Evolutionary conservation across 2,113 vertebrate genomes (phyloP).

Genomic region (Xenotilapia leptura): DNA sequence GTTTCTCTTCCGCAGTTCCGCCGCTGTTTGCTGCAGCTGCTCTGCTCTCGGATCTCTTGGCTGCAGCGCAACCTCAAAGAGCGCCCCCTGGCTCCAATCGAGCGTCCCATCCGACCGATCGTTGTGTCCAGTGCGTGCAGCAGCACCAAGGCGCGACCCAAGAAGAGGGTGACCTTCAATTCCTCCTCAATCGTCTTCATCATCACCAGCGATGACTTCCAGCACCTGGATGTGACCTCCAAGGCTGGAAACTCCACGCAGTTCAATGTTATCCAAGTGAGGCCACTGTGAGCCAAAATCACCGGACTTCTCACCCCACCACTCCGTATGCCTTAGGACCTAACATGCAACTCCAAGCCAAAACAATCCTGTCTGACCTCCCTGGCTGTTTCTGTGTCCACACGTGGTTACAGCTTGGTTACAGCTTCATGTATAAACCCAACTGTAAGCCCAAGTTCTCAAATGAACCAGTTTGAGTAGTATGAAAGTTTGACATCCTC

Average conservation of each 20-base stretch:
- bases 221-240: conserved; percentile 65
- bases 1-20: conserved; percentile 74
- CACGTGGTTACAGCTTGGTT: not conserved
- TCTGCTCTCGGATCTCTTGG: conserved; percentile 78
- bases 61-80: conserved; percentile 73
- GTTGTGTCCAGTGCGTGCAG: conserved; percentile 72
- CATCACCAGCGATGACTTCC: conserved; percentile 79
- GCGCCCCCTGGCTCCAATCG: conserved; percentile 53
- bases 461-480: not conserved
- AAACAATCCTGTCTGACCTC: conserved; percentile 33
- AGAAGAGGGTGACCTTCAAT: conserved; percentile 90
- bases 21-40: conserved; percentile 78
- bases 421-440: not conserved
- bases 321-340: conserved; percentile 38
- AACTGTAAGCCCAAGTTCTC: not conserved
- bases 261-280: conserved; percentile 81
- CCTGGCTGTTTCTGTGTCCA: not conserved
- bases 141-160: conserved; percentile 70
- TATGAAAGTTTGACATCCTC: not conserved
- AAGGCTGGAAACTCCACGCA: conserved; percentile 47
- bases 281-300: conserved; percentile 70
- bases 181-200: conserved; percentile 90
- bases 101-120: conserved; percentile 76
- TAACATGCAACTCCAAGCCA: conserved; percentile 30
- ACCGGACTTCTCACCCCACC: not conserved